phyloP scores from a whole-genome alignment of 2,797 vertebrate genomes.

The Acanthornis magna region DNA sequence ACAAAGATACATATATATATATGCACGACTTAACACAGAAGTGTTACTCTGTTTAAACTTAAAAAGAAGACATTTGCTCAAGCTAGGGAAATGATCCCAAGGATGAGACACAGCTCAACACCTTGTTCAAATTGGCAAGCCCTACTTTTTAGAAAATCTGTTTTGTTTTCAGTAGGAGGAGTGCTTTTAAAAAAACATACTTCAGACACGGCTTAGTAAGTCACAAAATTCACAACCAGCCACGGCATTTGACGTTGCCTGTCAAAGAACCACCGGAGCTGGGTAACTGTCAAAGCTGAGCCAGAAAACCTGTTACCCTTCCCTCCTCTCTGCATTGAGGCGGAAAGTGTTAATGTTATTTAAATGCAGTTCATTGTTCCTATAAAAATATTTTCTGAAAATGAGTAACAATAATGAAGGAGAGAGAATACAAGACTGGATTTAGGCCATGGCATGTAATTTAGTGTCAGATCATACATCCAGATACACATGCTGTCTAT shows the following conservation, averaged over 20 bases:
- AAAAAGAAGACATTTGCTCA: background rate
- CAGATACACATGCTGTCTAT: background rate
- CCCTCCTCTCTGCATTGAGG: background rate
- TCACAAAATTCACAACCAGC: background rate
- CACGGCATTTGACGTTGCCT: background rate
- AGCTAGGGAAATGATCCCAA: background rate
- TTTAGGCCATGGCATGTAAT: background rate
- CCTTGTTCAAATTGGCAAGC: background rate
- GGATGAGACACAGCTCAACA: background rate
- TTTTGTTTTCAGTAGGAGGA: background rate
- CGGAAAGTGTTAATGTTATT: background rate
- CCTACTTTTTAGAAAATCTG: background rate
- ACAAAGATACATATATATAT: background rate
- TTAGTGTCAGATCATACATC: background rate
- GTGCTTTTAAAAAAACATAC: background rate
- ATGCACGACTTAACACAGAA: background rate
- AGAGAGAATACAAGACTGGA: background rate
- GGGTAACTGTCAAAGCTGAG: background rate
- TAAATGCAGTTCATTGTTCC: background rate
- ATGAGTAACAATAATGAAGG: background rate
- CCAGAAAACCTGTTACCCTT: background rate
- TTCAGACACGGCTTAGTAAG: background rate
- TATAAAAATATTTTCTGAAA: constrained; percentile 1
- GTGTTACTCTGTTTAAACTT: background rate
- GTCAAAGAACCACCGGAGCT: background rate